Conservation (phyloP, 2,888 invertebrate genomes). For the Baronia brevicornis region DNA sequence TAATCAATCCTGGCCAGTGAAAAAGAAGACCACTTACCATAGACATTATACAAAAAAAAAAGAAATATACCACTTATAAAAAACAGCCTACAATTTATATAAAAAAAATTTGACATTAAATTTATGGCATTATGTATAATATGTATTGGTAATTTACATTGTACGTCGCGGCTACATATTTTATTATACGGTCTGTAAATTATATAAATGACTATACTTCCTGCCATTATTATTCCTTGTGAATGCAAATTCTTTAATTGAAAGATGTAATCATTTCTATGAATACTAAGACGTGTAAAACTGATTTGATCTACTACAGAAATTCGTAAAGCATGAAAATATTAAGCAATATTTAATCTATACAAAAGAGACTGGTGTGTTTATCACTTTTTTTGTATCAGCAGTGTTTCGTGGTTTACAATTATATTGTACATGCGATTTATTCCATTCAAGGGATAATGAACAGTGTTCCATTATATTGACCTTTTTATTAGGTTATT, state of each 20-base stretch:
- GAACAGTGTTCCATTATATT: too few species aligned
- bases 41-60: too few species aligned
- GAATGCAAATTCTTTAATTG: conserved; percentile 17
- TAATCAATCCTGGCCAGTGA: too few species aligned
- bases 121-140: not conserved
- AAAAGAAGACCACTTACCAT: too few species aligned
- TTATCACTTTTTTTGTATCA: too few species aligned
- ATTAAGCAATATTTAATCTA: conserved; percentile 8
- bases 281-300: conserved; percentile 13
- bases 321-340: conserved; percentile 8
- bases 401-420: too few species aligned
- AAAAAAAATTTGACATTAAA: too few species aligned
- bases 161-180: conserved; percentile 6
- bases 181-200: conserved; percentile 21
- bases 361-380: conserved; percentile 11
- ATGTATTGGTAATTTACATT: not conserved
- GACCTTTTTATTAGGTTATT: too few species aligned
- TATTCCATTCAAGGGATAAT: too few species aligned
- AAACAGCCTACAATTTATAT: too few species aligned
- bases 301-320: conserved; percentile 10
- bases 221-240: conserved; percentile 22
- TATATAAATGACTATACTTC: conserved; percentile 29
- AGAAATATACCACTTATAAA: too few species aligned
- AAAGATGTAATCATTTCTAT: conserved; percentile 16
- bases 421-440: too few species aligned